Percentiles rank a stretch among this genome's conserved stretches.
phyloP scores from a whole-genome alignment of 1,140 invertebrate genomes.

The Brachionus koreanus region DNA sequence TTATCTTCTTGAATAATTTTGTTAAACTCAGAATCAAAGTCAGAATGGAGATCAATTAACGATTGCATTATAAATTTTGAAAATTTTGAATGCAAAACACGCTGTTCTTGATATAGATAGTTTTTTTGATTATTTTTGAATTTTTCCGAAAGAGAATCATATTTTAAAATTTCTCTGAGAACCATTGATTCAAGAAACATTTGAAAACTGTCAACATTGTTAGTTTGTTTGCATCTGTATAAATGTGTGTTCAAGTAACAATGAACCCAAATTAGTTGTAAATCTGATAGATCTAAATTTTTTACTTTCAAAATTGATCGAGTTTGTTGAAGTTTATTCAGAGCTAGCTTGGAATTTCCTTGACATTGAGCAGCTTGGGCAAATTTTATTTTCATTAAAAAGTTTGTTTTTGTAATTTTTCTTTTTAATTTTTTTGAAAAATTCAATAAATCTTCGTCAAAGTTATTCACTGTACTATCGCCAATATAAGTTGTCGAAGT shows the following conservation, averaged over 20 bases:
- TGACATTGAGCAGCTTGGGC: constrained; percentile 50
- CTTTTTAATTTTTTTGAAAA: neutral
- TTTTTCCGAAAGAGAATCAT: neutral
- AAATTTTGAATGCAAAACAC: constrained; percentile 25
- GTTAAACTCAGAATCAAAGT: neutral
- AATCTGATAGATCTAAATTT: constrained; percentile 47
- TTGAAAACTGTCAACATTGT: constrained; percentile 48
- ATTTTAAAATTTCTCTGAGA: constrained; percentile 48
- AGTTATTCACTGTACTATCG: constrained; percentile 13
- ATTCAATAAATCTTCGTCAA: constrained; percentile 39
- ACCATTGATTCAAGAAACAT: constrained; percentile 50
- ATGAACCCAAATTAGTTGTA: constrained; percentile 50
- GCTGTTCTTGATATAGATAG: constrained; percentile 10
- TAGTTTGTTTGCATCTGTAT: constrained; percentile 46
- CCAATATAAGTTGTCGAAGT: neutral
- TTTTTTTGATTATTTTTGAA: neutral
- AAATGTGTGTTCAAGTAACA: constrained; percentile 53
- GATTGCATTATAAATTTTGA: constrained; percentile 25
- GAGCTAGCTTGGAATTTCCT: constrained; percentile 52
- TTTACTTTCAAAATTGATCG: constrained; percentile 46
- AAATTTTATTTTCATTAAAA: constrained; percentile 48
- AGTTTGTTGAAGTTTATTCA: constrained; percentile 51
- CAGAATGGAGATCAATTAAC: neutral
- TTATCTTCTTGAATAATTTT: neutral
- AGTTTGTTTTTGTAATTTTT: constrained; percentile 49